Evolutionary conservation across 2,797 vertebrate genomes (phyloP), one percentile per base, ranked within the genome.

Genomic region (Gobionotothen gibberifrons): DNA sequence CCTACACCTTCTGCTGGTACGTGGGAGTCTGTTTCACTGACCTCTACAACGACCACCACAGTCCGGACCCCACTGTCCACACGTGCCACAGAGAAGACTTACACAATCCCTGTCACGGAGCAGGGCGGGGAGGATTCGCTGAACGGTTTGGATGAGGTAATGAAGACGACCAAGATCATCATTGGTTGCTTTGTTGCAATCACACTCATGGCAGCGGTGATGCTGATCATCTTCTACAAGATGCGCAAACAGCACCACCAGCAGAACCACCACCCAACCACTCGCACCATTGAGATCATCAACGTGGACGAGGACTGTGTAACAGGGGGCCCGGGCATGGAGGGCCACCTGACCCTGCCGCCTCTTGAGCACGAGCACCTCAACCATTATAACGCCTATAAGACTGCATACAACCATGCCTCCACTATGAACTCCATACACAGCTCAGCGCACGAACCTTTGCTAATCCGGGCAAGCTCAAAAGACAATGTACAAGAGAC

Each of bases 401-500:
- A 99, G 93, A 96, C 95, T 93, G 96, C 96, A 85, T 99, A 98
- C 94, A 99, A 99, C 93, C 98, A 99, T 90, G 96, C 95, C 89
- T 97, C 98, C 92, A 98, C 98, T 87, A 97, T 99, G 94, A 99
- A 99, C 94, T 99, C 98, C 95, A 97, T 99, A 97, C 98, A 99
- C 95, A 99, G 96, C 96, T 99, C 98, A 82, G 98, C 96, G 95
- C 98, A 99, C 94, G 98, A 99, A 98, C 98, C 98, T 96, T 99
- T 99, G 96, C 95, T 99, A 97, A 99, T 99, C 92, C 96, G 98
- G 95, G 98, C 98, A 93, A 98, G 97, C 94, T 99, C 98, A 48
- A 99, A 99, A 97, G 98, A 99, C 97, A 99, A 99, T 96, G 98
- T 99, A 91, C 98, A 99, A 96, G 98, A 99, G 96, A 99, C 98